Evolutionary conservation across 2,888 invertebrate species (phyloP).

Genomic region (Malachius bipustulatus): DNA sequence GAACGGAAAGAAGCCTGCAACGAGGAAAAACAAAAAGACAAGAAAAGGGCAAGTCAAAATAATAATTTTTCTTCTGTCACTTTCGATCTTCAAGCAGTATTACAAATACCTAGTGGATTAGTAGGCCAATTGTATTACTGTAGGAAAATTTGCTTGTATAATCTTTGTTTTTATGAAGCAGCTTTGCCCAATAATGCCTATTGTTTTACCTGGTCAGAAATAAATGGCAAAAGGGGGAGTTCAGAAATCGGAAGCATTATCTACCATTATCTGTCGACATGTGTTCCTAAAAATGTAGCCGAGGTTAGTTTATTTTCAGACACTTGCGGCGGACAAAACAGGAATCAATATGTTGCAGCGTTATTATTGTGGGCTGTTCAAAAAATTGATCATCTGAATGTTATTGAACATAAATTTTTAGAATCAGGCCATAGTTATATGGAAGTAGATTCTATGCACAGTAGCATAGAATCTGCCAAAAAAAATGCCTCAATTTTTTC

Average conservation of each 20-base stretch:
- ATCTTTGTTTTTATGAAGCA: slow-evolving; percentile 27
- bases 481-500: too few species aligned
- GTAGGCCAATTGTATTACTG: slow-evolving; percentile 25
- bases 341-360: slow-evolving; percentile 15
- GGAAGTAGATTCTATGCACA: slow-evolving; percentile 22
- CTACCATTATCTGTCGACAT: slow-evolving; percentile 17
- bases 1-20: neutral
- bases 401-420: slow-evolving; percentile 21
- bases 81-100: slow-evolving; percentile 25
- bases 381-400: slow-evolving; percentile 14
- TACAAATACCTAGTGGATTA: slow-evolving; percentile 24
- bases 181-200: slow-evolving; percentile 23
- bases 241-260: slow-evolving; percentile 24
- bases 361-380: slow-evolving; percentile 17
- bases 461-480: slow-evolving; percentile 13
- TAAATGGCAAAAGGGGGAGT: slow-evolving; percentile 26
- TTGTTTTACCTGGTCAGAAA: slow-evolving; percentile 24
- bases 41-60: slow-evolving; percentile 16
- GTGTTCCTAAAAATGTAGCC: too few species aligned
- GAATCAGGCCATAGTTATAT: slow-evolving; percentile 21
- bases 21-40: slow-evolving; percentile 11
- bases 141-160: slow-evolving; percentile 24
- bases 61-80: slow-evolving; percentile 21
- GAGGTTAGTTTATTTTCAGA: slow-evolving; percentile 7
- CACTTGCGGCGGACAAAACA: slow-evolving; percentile 5